A percentile compares a stretch with the other conserved stretches of the same genome.
phyloP scores from a whole-genome alignment of 2,888 invertebrate genomes.

The Aphidoletes aphidimyza region DNA sequence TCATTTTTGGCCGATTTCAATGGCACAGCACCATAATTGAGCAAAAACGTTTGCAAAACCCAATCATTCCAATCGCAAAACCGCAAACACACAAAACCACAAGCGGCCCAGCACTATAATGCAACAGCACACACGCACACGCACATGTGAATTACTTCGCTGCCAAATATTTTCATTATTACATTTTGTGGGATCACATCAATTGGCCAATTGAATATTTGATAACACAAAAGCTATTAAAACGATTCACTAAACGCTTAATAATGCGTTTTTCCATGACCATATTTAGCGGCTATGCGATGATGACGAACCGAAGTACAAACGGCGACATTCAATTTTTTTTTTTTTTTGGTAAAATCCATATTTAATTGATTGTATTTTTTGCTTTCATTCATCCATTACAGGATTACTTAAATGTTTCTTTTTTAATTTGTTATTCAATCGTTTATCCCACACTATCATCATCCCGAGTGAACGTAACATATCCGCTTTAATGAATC shows the following conservation, averaged over 20 bases:
- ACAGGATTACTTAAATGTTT: neutral
- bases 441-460: no score
- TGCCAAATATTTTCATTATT: neutral
- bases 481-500: no score
- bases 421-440: no score
- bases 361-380: neutral
- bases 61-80: neutral
- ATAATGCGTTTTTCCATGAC: neutral
- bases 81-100: neutral
- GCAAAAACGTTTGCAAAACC: no score
- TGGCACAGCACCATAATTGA: neutral
- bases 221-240: constrained; percentile 2
- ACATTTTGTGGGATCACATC: neutral
- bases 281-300: neutral
- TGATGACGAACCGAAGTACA: neutral
- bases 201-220: constrained; percentile 5
- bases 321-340: no score
- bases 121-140: no score
- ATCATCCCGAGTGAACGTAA: no score
- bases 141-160: neutral
- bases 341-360: neutral
- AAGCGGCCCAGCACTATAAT: neutral
- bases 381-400: neutral
- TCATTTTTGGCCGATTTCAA: neutral
- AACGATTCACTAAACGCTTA: constrained; percentile 18